These are phyloP conservation scores for Troides oblongomaculatus DNA, from an alignment of 2,888 invertebrate genomes.

Conservation along the genomic window DNA sequence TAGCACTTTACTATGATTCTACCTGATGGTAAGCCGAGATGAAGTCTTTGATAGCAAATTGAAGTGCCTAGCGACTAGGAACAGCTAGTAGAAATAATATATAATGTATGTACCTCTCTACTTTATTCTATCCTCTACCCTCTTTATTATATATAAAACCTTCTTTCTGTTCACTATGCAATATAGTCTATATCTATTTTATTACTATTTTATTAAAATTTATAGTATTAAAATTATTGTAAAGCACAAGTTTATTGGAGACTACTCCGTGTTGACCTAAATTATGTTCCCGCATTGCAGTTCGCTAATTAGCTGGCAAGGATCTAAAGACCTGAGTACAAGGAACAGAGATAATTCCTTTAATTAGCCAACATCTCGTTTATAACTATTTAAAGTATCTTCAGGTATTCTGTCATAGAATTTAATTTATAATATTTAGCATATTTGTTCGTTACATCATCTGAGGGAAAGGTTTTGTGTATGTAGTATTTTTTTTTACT, in stretches of 20 bases:
- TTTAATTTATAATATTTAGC: not conserved
- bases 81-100: too few species aligned
- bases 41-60: too few species aligned
- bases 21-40: too few species aligned
- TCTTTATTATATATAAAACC: too few species aligned
- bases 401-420: not conserved
- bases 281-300: slow-evolving; percentile 19
- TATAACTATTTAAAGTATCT: not conserved
- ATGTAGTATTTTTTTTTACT: too few species aligned
- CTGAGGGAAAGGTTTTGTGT: too few species aligned
- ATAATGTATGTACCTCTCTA: too few species aligned
- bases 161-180: too few species aligned
- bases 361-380: not conserved
- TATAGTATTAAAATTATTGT: not conserved
- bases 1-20: too few species aligned
- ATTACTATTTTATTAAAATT: not conserved
- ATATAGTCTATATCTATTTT: too few species aligned
- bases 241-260: not conserved
- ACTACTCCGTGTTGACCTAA: slow-evolving; percentile 19
- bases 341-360: slow-evolving; percentile 8
- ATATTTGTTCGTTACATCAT: not conserved
- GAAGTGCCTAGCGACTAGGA: too few species aligned
- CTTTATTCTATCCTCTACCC: too few species aligned
- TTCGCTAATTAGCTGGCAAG: slow-evolving; percentile 20
- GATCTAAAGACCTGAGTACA: slow-evolving; percentile 14